These are phyloP conservation scores for Parazoanthus darwini DNA, from an alignment of 92 coral and sea anemone genomes.

Conservation along the genomic window DNA sequence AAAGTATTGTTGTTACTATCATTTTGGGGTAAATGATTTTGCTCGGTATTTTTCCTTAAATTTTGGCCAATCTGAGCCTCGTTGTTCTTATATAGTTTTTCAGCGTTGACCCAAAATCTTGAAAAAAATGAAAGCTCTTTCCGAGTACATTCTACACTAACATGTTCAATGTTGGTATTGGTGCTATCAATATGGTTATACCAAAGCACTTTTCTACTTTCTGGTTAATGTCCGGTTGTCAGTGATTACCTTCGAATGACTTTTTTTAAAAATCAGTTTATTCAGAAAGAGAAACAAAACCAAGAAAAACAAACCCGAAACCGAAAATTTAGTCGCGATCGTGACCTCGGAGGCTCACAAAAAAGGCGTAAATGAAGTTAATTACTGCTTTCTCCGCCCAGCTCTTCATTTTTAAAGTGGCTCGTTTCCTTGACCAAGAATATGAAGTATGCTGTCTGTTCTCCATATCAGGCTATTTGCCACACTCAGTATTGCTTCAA, in stretches of 20 bases:
- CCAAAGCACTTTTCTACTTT: too few species aligned
- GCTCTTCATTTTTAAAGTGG: conserved; percentile 24
- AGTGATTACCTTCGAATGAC: too few species aligned
- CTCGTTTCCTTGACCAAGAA: background rate
- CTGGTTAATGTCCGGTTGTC: too few species aligned
- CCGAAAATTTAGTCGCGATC: background rate
- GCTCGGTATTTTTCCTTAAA: too few species aligned
- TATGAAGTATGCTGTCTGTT: background rate
- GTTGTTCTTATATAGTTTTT: too few species aligned
- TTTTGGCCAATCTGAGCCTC: too few species aligned
- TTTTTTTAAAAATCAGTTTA: too few species aligned
- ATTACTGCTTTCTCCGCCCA: conserved; percentile 35
- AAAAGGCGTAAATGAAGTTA: conserved; percentile 1
- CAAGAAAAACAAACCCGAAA: too few species aligned
- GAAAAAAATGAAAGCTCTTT: background rate
- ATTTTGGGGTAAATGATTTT: too few species aligned
- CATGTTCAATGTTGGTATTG: background rate
- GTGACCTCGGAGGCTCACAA: conserved; percentile 17
- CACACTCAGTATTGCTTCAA: background rate
- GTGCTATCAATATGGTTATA: too few species aligned
- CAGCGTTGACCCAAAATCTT: too few species aligned
- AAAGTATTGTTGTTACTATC: too few species aligned
- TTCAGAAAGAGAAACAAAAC: background rate
- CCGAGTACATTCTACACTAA: background rate
- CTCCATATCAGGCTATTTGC: background rate